A percentile compares a stretch with the other conserved stretches of the same genome.
Conservation (phyloP, 2,113 vertebrate species). For the Caretta caretta region DNA sequence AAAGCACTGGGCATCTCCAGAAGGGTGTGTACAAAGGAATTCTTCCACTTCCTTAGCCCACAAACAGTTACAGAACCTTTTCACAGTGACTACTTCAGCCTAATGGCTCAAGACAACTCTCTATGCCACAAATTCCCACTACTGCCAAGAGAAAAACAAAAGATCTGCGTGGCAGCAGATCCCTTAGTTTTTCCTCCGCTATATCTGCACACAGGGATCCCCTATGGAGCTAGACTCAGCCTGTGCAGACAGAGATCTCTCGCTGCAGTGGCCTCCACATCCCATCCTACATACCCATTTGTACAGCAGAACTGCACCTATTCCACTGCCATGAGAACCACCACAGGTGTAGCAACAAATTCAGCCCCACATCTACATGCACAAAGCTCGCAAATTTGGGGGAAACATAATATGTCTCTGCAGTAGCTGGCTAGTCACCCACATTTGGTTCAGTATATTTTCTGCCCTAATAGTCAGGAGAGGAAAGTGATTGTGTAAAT, state of each 20-base stretch:
- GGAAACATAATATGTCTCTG: not conserved
- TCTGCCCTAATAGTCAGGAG: not conserved
- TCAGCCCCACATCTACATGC: not conserved
- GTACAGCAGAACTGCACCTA: not conserved
- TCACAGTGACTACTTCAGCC: not conserved
- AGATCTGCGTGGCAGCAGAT: not conserved
- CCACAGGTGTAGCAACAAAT: not conserved
- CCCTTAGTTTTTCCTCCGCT: not conserved
- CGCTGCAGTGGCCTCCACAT: not conserved
- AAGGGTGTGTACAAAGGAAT: not conserved
- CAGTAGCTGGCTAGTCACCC: not conserved
- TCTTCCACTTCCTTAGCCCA: not conserved
- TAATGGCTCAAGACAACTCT: not conserved
- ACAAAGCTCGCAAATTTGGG: not conserved
- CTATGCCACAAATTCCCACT: not conserved
- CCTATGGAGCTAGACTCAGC: not conserved
- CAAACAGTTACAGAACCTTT: not conserved
- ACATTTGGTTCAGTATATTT: not conserved
- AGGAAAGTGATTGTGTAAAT: not conserved
- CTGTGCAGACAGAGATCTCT: not conserved
- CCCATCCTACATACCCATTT: not conserved
- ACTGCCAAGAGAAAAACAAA: not conserved
- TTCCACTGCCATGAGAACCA: not conserved
- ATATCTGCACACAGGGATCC: not conserved
- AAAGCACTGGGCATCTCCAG: not conserved